Evolutionary conservation across 2,888 invertebrate species (phyloP).

Genomic region (Orthonychiurus folsomi): DNA sequence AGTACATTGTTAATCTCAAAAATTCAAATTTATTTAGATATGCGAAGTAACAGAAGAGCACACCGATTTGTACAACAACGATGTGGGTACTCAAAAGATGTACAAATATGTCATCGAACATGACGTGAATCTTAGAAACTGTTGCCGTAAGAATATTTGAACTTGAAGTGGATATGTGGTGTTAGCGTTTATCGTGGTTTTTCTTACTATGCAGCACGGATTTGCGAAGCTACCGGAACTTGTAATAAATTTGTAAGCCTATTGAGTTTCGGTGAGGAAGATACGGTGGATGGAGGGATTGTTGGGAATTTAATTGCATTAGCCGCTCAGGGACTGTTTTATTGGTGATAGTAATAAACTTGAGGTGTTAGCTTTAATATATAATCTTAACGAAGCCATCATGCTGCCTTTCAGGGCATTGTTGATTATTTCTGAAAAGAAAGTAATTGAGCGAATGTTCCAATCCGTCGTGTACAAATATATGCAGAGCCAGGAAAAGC

Average conservation of each 20-base stretch:
- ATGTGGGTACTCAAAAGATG: background rate
- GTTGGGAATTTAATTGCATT: conserved; percentile 17
- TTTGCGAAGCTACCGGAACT: conserved; percentile 15
- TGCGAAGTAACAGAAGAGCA: background rate
- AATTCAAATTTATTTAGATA: too few species aligned
- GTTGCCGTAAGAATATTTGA: conserved; percentile 21
- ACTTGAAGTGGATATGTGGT: background rate
- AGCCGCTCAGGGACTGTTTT: conserved; percentile 29
- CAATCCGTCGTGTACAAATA: too few species aligned
- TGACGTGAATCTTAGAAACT: conserved; percentile 15
- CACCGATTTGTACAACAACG: too few species aligned
- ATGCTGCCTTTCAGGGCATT: too few species aligned
- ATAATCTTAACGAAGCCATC: too few species aligned
- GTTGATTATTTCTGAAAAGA: too few species aligned
- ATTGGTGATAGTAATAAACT: conserved; percentile 21
- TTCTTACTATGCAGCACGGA: conserved; percentile 11
- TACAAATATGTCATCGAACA: too few species aligned
- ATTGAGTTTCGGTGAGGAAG: conserved; percentile 13
- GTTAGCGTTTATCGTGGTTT: background rate
- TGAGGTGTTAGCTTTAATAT: background rate
- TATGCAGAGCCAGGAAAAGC: too few species aligned
- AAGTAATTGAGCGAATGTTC: too few species aligned
- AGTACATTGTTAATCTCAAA: too few species aligned
- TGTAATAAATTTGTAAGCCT: conserved; percentile 19
- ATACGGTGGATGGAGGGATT: conserved; percentile 14